phyloP scores from a whole-genome alignment of 2,797 vertebrate species.

The Acipenser ruthenus region DNA sequence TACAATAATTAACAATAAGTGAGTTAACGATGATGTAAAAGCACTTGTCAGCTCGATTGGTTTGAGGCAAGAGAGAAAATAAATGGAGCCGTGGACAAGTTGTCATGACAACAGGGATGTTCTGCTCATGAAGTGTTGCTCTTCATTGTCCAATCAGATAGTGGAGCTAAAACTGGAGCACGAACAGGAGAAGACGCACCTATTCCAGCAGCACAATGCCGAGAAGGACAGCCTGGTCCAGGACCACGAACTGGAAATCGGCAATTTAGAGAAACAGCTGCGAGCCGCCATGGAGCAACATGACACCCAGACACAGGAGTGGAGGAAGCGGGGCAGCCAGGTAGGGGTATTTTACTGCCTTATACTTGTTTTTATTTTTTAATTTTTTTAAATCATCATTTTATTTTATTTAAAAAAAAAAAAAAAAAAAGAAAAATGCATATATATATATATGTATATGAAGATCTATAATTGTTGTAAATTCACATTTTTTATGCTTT shows the following conservation, averaged over 20 bases:
- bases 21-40: conserved; percentile 77
- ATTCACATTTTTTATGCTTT: no score
- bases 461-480: background rate
- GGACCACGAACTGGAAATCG: conserved; percentile 82
- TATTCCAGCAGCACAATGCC: conserved; percentile 85
- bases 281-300: conserved; percentile 77
- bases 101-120: conserved; percentile 98
- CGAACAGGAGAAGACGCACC: conserved; percentile 95
- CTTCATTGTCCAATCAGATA: conserved; percentile 98
- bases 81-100: conserved; percentile 80
- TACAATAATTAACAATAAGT: conserved; percentile 29
- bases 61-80: conserved; percentile 54
- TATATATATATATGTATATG: conserved; percentile 4
- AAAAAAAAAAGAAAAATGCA: conserved; percentile 35
- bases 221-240: conserved; percentile 89
- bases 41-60: conserved; percentile 56
- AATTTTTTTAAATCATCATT: background rate
- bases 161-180: conserved; percentile 91
- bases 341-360: conserved; percentile 63
- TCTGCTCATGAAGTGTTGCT: conserved; percentile 93
- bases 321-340: conserved; percentile 83
- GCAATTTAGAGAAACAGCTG: conserved; percentile 78
- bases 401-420: background rate
- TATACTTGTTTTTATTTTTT: background rate
- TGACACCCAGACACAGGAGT: conserved; percentile 76